Evolutionary conservation across 2,113 vertebrate genomes (phyloP).

Genomic region (Anser cygnoides): DNA sequence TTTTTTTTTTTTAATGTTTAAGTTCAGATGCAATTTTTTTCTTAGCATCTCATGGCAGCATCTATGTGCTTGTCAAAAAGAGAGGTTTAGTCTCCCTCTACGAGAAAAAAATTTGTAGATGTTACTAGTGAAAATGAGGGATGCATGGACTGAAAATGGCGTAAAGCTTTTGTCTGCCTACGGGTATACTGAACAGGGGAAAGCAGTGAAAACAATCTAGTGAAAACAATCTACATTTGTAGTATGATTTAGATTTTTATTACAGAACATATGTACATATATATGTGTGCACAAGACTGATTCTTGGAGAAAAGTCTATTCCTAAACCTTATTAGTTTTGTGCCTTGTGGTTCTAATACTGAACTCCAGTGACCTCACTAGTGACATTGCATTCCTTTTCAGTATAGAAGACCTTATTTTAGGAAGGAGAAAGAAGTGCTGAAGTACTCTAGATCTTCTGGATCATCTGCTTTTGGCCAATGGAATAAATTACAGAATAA

Average conservation of each 20-base stretch:
- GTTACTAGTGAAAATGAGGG: not conserved
- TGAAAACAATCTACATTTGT: not conserved
- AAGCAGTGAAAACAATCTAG: not conserved
- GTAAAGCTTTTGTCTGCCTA: not conserved
- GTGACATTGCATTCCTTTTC: not conserved
- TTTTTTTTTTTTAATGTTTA: not conserved
- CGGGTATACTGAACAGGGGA: not conserved
- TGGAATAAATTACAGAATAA: not conserved
- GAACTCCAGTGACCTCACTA: not conserved
- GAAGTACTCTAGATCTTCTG: not conserved
- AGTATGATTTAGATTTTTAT: not conserved
- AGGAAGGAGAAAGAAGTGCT: not conserved
- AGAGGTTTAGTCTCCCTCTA: not conserved
- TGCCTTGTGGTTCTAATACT: not conserved
- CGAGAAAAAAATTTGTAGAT: not conserved
- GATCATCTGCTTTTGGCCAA: not conserved
- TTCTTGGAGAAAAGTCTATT: not conserved
- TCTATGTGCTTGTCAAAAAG: not conserved
- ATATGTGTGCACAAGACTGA: not conserved
- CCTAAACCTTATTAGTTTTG: not conserved
- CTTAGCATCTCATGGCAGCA: not conserved
- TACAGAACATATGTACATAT: not conserved
- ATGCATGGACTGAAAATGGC: not conserved
- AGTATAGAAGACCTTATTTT: not conserved
- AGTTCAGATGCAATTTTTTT: not conserved